phyloP scores from a whole-genome alignment of 2,797 vertebrate genomes.

The Ambastaia sidthimunki region DNA sequence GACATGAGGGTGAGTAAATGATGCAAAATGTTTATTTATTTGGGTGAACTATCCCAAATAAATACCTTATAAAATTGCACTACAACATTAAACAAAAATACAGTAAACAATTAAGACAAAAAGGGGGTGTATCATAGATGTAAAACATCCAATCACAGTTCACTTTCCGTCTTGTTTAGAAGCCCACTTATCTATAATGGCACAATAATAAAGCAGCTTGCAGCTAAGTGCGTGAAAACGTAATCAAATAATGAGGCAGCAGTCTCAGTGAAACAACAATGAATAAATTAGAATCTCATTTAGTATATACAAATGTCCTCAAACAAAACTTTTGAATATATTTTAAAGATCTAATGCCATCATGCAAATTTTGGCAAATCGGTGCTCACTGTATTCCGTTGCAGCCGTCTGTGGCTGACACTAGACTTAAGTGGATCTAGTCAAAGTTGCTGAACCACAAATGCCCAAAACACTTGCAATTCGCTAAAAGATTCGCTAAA shows the following conservation, averaged over 20 bases:
- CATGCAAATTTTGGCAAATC: not conserved
- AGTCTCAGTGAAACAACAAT: not conserved
- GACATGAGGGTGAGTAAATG: no score
- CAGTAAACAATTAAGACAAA: not conserved
- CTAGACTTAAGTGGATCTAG: not conserved
- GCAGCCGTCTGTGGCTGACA: not conserved
- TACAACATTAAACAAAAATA: no score
- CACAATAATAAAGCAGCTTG: conserved; percentile 1
- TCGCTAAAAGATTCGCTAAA: no score
- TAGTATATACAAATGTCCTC: not conserved
- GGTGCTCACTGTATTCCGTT: not conserved
- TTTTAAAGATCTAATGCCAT: not conserved
- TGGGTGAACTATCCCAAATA: no score
- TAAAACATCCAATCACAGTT: not conserved
- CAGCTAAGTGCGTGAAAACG: not conserved
- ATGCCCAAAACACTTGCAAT: not conserved
- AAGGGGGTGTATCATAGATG: not conserved
- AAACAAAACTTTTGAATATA: conserved; percentile 5
- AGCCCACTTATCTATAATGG: not conserved
- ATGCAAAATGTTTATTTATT: no score
- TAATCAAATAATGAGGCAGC: not conserved
- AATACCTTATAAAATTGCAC: no score
- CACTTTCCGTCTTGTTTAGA: not conserved
- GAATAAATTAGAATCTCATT: conserved; percentile 1
- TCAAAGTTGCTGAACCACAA: not conserved